Evolutionary conservation across 2,797 vertebrate species (phyloP), one percentile per base, ranked within the genome.

Genomic region (Cyclopterus lumpus): DNA sequence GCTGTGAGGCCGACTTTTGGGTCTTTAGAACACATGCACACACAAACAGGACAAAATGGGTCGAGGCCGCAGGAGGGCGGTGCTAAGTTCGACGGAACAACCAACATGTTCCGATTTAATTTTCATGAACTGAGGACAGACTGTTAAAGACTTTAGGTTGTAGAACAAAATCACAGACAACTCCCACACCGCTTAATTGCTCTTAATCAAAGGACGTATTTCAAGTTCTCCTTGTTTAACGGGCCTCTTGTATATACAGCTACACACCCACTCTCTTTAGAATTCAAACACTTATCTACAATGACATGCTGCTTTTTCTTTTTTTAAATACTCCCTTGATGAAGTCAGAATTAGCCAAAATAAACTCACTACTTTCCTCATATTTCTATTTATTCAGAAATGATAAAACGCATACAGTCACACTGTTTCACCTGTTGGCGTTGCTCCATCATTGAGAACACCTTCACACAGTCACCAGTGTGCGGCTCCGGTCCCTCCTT

Each of bases 211-310:
- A 26, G 44, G 58, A 71, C 59, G 84, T 30, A 75, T 89, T 91
- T 90, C 91, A 89, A 80, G 91, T 91, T 93, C 26, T 77, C 63
- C 89, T 81, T 67, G 89, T 90, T 89, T 24, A 90, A 70, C 65
- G 1, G 34, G 38, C 30, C 38, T 5, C n/a, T 26, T 32, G 1
- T 49, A 24, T 26, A 59, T 18, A 79, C 63, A 73, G 42, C 42
- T 14, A 81, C 67, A 73, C 59, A 57, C 82, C 40, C 63, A n/a
- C 22, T 30, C 40, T 49, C 64, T 22, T 59, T 62, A 26, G 32
- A 20, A 62, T 66, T 63, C 11, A 44, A 74, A 51, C 4, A 26
- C 8, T 1, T 57, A 30, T 9, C 9, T 28, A n/a, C 26, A 6
- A 38, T 38, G 36, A 38, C 36, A 3, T 38, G 36, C 36, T 38